phyloP scores from a whole-genome alignment of 2,797 vertebrate genomes.

The Vultur gryphus region DNA sequence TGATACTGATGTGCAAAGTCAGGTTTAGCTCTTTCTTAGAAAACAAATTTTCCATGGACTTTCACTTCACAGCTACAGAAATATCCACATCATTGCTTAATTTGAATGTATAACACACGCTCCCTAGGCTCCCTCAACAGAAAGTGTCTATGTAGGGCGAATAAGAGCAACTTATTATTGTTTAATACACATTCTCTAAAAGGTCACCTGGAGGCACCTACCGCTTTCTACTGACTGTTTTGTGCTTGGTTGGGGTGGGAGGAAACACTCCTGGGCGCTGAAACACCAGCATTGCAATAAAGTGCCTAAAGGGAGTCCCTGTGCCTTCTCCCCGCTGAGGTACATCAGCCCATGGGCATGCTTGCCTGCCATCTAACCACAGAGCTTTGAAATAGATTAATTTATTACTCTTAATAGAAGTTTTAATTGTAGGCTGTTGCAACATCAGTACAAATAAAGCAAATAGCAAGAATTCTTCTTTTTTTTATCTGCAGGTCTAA shows the following conservation, averaged over 20 bases:
- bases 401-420: background rate
- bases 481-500: background rate
- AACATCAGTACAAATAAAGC: constrained; percentile 3
- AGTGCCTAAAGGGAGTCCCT: background rate
- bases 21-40: background rate
- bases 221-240: background rate
- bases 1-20: background rate
- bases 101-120: rapidly evolving
- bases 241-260: background rate
- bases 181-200: background rate
- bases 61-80: background rate
- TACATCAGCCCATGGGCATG: background rate
- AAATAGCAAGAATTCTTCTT: background rate
- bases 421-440: background rate
- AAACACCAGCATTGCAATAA: rapidly evolving
- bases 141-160: background rate
- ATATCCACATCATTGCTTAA: background rate
- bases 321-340: rapidly evolving
- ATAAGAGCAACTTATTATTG: background rate
- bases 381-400: background rate
- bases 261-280: background rate
- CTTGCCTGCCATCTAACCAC: background rate
- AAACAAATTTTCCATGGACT: background rate
- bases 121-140: background rate
- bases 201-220: background rate